Conservation (phyloP, 1,140 invertebrate species). For the Drosophila kurseongensis region DNA sequence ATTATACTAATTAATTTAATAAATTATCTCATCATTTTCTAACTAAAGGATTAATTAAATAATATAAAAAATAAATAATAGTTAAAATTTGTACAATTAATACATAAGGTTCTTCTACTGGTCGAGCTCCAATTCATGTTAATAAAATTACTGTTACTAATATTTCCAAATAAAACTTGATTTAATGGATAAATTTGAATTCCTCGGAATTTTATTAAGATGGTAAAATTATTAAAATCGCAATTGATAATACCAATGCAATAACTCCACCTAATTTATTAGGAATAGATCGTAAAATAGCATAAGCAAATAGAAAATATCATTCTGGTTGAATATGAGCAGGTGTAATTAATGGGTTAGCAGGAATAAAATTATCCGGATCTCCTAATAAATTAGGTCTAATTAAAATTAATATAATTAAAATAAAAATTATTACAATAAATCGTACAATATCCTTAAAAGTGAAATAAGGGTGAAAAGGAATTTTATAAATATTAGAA, state of each 20-base stretch:
- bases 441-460: too few species aligned
- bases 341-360: constrained; percentile 87
- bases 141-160: too few species aligned
- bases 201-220: constrained; percentile 86
- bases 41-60: too few species aligned
- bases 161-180: constrained; percentile 87
- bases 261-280: constrained; percentile 89
- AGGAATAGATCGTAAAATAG: constrained; percentile 90
- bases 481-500: too few species aligned
- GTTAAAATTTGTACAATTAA: constrained; percentile 87
- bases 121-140: constrained; percentile 88
- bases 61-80: too few species aligned
- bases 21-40: too few species aligned
- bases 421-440: too few species aligned
- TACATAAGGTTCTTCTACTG: constrained; percentile 88
- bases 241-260: constrained; percentile 87
- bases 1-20: too few species aligned
- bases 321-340: constrained; percentile 91
- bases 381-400: too few species aligned
- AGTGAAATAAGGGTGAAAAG: too few species aligned
- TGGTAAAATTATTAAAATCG: constrained; percentile 87
- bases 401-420: too few species aligned
- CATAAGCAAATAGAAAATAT: constrained; percentile 91
- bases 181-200: constrained; percentile 86
- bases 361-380: too few species aligned